phyloP scores from a whole-genome alignment of 2,113 vertebrate genomes.

The Garra rufa region DNA sequence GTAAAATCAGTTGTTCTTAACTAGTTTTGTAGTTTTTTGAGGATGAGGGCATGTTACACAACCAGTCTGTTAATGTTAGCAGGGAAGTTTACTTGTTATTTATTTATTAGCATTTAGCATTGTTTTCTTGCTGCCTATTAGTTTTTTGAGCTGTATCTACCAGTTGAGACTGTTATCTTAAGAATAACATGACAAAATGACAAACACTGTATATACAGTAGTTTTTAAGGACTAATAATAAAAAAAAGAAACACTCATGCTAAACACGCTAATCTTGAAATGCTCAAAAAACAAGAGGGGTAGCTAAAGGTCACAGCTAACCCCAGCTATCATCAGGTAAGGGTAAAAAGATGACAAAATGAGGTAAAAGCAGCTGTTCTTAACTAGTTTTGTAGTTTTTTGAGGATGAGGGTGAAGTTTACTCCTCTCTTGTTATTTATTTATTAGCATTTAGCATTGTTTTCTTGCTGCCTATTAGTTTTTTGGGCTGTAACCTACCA shows the following conservation, averaged over 20 bases:
- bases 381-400: not conserved
- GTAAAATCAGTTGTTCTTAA: not conserved
- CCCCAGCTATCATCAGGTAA: not conserved
- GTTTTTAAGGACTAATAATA: too few species aligned
- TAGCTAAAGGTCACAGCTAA: not conserved
- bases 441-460: not conserved
- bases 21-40: not conserved
- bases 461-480: not conserved
- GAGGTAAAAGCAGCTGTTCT: not conserved
- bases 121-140: not conserved
- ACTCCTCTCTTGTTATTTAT: too few species aligned
- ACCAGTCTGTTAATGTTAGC: not conserved
- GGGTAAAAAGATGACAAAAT: not conserved
- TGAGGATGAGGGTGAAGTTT: not conserved
- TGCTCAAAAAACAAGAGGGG: conserved; percentile 1
- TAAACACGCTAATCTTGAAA: conserved; percentile 9
- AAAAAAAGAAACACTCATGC: not conserved
- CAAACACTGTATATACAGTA: not conserved
- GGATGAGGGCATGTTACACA: not conserved
- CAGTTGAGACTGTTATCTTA: not conserved
- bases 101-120: not conserved
- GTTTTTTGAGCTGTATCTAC: not conserved
- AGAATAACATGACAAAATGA: not conserved
- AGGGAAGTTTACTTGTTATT: too few species aligned
- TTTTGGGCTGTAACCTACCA: too few species aligned